Evolutionary conservation across 2,888 invertebrate species (phyloP).

Genomic region (Folsomia candida): DNA sequence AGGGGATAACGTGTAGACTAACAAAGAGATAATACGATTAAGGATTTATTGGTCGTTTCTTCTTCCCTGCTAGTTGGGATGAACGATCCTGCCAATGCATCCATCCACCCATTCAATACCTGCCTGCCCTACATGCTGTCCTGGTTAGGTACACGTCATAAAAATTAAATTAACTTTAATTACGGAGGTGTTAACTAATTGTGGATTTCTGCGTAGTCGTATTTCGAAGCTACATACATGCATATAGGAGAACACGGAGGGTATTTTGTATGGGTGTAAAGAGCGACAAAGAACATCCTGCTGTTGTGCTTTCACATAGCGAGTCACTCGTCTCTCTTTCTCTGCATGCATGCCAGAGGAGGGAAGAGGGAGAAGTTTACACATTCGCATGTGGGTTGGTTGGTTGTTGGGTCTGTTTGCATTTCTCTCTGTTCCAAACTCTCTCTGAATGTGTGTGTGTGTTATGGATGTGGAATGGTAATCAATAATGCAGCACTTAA

Average conservation of each 20-base stretch:
- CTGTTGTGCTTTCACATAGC: no score
- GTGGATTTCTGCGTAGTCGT: no score
- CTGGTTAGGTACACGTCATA: background rate
- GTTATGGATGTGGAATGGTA: background rate
- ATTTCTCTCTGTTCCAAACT: background rate
- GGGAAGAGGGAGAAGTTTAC: background rate
- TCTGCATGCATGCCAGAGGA: background rate
- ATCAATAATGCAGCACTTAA: constrained; percentile 21
- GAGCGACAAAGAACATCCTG: no score
- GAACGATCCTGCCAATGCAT: no score
- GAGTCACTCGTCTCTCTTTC: background rate
- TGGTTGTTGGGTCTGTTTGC: background rate
- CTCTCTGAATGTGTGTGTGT: background rate
- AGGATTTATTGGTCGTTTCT: constrained; percentile 10
- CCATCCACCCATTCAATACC: no score
- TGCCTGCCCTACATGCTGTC: no score
- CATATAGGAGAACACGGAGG: no score
- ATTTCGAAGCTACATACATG: no score
- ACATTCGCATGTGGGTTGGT: constrained; percentile 2
- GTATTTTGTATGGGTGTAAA: no score
- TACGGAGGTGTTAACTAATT: background rate
- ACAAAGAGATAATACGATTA: constrained; percentile 7
- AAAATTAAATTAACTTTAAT: background rate
- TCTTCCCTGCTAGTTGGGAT: background rate
- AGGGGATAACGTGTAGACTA: constrained; percentile 1